Evolutionary conservation across 2,797 vertebrate genomes (phyloP), one percentile per base, ranked within the genome.

Genomic region (Apogon talboti): DNA sequence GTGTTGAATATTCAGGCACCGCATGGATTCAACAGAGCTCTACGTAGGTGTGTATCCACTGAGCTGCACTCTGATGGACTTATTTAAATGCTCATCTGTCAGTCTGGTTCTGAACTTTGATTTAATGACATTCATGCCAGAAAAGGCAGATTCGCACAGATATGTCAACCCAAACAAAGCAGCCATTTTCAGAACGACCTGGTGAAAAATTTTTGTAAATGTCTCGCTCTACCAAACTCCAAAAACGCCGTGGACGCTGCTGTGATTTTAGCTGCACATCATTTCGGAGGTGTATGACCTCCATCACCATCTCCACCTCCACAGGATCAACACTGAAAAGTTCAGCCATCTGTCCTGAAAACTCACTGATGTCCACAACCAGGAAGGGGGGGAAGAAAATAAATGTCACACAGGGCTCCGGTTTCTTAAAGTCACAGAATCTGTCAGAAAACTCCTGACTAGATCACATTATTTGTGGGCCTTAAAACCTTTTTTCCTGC

Each of bases 241-340:
- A 56, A 45, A 67, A 66, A 37, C 7, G 30, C 8, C 1, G 30
- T 33, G 7, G 8, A 33, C 1, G 30, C 30, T 33, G 30, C 30
- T 33, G 30, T 1, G 30, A 33, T 33, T 33, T 33, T 33, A 4
- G 30, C 30, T 33, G 30, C 6, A 33, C 8, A 33, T 7, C 30
- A 76, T 75, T 71, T 76, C 58, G 52, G 18, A 79, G 61, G 13
- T 66, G 53, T 42, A 71, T 64, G 60, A 71, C n/a, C 47, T 49
- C 47, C 47, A n/a, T n/a, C n/a, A n/a, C n/a, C n/a, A 49, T 49
- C 47, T 28, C 21, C 7, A 48, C 7, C 46, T 49, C 47, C 24
- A 49, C 47, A 33, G 47, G 47, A 49, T 30, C 30, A 7, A 49
- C 24, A 49, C 7, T 7, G 24, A 49, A 48, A 19, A 28, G 19